These are phyloP conservation scores for Valencia hispanica DNA, from an alignment of 2,797 vertebrate species.

Conservation along the genomic window DNA sequence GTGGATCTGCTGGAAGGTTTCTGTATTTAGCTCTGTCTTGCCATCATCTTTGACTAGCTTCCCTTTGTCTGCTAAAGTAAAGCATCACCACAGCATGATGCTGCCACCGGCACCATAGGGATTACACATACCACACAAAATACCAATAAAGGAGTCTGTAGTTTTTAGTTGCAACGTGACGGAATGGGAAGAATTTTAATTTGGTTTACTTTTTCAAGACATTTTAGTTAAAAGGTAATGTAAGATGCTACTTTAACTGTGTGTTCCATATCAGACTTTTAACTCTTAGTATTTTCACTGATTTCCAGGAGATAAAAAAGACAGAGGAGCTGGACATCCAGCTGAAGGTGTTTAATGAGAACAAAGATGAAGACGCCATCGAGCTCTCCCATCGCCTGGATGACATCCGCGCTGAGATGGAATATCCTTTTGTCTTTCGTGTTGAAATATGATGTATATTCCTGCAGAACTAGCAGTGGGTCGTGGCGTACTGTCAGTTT, in stretches of 20 bases:
- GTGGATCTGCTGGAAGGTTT: not conserved
- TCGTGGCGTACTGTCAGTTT: constrained; percentile 45
- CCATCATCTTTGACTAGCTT: not conserved
- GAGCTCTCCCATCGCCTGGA: constrained; percentile 95
- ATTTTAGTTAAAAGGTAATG: not conserved
- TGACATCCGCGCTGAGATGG: constrained; percentile 97
- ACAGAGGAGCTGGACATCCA: constrained; percentile 99
- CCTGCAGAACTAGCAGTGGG: constrained; percentile 30
- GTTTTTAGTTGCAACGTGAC: not conserved
- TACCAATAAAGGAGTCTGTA: not conserved
- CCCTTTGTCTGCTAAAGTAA: not conserved
- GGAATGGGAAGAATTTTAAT: not conserved
- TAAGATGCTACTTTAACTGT: not conserved
- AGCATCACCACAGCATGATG: not conserved
- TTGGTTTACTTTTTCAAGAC: not conserved
- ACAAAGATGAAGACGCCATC: constrained; percentile 96
- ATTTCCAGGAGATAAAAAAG: constrained; percentile 90
- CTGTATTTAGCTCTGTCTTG: not conserved
- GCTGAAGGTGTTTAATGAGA: constrained; percentile 98
- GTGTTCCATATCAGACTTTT: constrained; percentile 5
- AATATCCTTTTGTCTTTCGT: constrained; percentile 92
- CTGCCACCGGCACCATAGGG: not conserved
- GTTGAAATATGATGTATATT: constrained; percentile 37
- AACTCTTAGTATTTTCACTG: constrained; percentile 5
- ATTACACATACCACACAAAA: not conserved